Conservation (phyloP, 2,113 vertebrate genomes). For the Falco punctatus region DNA sequence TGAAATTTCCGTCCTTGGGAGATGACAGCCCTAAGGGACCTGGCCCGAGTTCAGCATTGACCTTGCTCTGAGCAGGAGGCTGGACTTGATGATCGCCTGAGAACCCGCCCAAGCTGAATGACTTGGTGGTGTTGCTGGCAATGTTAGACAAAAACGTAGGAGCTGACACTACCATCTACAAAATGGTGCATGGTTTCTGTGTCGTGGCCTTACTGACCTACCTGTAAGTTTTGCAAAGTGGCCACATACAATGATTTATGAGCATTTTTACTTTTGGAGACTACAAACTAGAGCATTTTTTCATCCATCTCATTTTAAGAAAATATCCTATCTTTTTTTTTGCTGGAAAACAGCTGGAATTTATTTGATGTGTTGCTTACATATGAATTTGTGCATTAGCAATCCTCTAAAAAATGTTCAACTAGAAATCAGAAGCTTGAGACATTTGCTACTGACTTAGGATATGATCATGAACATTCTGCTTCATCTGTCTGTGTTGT, state of each 20-base stretch:
- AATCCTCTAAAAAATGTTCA: not conserved
- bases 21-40: not conserved
- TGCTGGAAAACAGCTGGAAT: not conserved
- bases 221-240: not conserved
- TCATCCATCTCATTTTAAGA: not conserved
- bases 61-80: not conserved
- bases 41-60: not conserved
- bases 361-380: not conserved
- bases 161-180: not conserved
- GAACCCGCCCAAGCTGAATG: not conserved
- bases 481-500: not conserved
- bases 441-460: not conserved
- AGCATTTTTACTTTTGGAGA: not conserved
- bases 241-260: not conserved
- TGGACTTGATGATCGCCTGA: not conserved
- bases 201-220: not conserved
- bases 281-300: not conserved
- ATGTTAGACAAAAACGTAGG: too few species aligned
- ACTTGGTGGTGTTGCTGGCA: not conserved
- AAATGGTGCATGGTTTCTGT: not conserved
- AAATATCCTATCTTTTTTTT: not conserved
- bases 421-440: not conserved
- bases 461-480: not conserved
- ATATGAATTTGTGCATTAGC: not conserved
- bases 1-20: not conserved